These are phyloP conservation scores for Germaria angustata DNA, from an alignment of 2,888 invertebrate genomes.

Conservation along the genomic window DNA sequence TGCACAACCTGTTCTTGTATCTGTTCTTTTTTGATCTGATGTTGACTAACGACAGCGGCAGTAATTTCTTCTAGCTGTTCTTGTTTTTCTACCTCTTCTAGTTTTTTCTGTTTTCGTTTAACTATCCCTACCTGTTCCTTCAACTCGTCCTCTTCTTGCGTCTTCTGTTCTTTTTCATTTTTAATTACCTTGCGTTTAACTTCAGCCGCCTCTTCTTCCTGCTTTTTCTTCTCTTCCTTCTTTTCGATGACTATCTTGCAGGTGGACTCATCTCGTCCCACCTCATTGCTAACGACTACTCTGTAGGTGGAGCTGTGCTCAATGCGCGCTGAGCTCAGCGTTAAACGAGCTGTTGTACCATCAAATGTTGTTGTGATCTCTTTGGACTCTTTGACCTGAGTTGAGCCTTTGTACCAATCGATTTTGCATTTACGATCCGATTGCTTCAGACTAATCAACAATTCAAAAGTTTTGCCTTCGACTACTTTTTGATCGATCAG, in stretches of 20 bases:
- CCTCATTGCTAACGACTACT: conserved; percentile 93
- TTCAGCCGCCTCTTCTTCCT: conserved; percentile 80
- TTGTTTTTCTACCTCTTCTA: conserved; percentile 14
- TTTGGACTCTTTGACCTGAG: conserved; percentile 87
- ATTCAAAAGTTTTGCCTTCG: conserved; percentile 89
- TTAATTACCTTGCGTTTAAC: conserved; percentile 79
- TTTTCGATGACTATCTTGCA: conserved; percentile 91
- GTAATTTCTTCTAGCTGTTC: conserved; percentile 33
- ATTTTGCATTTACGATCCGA: conserved; percentile 90
- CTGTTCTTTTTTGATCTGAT: not conserved
- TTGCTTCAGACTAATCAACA: conserved; percentile 87
- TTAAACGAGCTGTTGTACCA: conserved; percentile 89
- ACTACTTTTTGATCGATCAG: conserved; percentile 86
- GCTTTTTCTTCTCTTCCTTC: conserved; percentile 81
- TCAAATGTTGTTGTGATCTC: conserved; percentile 91
- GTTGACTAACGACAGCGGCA: not conserved
- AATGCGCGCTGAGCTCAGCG: conserved; percentile 87
- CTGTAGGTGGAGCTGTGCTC: conserved; percentile 91
- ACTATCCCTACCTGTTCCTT: conserved; percentile 34
- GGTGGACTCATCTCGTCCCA: conserved; percentile 92
- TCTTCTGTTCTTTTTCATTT: conserved; percentile 76
- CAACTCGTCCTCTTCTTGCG: conserved; percentile 64
- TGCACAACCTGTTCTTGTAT: conserved; percentile 1
- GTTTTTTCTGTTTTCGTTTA: conserved; percentile 13
- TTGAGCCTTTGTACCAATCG: conserved; percentile 91